Percentiles rank a stretch among this genome's conserved stretches.
phyloP scores from a whole-genome alignment of 35 echinoderm and acorn worm genomes.

The Lytechinus variegatus region DNA sequence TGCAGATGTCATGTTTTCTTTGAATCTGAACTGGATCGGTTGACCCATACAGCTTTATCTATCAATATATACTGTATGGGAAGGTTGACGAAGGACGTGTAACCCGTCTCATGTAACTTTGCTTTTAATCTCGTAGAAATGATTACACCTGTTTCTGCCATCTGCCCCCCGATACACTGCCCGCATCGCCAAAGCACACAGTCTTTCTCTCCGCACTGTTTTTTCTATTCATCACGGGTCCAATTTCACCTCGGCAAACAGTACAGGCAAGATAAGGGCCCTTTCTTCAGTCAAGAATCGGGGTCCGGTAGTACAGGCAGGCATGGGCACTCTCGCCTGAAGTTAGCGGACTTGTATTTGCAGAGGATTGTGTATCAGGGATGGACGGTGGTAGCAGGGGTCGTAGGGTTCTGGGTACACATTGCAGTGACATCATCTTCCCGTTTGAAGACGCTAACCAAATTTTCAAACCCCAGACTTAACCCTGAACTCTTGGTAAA shows the following conservation, averaged over 20 bases:
- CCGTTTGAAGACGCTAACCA: too few relatives aligned
- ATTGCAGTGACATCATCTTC: too few relatives aligned
- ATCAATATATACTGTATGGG: not conserved
- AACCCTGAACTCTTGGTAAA: too few relatives aligned
- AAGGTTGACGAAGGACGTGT: not conserved
- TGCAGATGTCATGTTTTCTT: too few relatives aligned
- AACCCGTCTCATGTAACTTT: not conserved
- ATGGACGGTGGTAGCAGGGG: not conserved
- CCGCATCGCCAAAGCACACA: not conserved
- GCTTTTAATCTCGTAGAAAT: not conserved
- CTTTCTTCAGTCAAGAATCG: not conserved
- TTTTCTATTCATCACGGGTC: not conserved
- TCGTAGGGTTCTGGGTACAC: not conserved
- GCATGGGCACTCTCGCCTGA: not conserved
- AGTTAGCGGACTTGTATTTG: not conserved
- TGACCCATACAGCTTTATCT: not conserved
- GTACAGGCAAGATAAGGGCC: not conserved
- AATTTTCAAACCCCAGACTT: too few relatives aligned
- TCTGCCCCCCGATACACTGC: not conserved
- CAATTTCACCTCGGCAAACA: not conserved
- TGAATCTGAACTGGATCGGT: not conserved
- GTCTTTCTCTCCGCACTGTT: not conserved
- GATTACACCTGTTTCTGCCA: not conserved
- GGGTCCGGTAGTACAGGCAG: not conserved
- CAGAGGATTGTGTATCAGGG: not conserved